phyloP scores from a whole-genome alignment of 2,888 invertebrate species.

The Rhaphigaster nebulosa region DNA sequence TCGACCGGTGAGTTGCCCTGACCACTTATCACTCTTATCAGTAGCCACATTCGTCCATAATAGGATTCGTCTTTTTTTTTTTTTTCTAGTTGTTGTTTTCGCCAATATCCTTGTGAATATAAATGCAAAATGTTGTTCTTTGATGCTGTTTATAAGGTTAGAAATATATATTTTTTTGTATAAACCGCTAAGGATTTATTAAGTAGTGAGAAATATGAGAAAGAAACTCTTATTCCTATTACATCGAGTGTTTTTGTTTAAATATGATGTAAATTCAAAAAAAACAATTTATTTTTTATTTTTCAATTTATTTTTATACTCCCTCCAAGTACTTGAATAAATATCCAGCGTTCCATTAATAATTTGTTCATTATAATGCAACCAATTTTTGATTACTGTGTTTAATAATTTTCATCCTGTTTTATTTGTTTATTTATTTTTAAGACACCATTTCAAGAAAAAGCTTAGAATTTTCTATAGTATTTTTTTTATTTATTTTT shows the following conservation, averaged over 20 bases:
- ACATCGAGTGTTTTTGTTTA: too few species aligned
- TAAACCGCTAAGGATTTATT: background rate
- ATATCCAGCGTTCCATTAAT: background rate
- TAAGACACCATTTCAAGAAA: too few species aligned
- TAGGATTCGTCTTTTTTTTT: background rate
- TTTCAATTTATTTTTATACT: background rate
- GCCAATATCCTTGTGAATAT: background rate
- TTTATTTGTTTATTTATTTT: too few species aligned
- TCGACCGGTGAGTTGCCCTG: conserved; percentile 56
- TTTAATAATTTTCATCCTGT: too few species aligned
- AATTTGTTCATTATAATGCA: background rate
- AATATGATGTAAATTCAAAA: background rate
- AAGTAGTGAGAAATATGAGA: background rate
- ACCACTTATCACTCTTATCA: conserved; percentile 49
- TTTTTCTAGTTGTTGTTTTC: background rate
- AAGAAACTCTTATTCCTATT: background rate
- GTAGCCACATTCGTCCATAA: conserved; percentile 32
- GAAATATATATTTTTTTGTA: background rate
- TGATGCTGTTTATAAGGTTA: background rate
- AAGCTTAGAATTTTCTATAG: background rate
- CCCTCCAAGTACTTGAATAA: too few species aligned
- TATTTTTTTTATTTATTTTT: background rate
- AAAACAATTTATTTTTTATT: background rate
- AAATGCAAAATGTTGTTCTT: background rate
- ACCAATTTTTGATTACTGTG: background rate